Base-by-base conservation (phyloP, 2,888 invertebrate species). In the Deilephila elpenor region DNA sequence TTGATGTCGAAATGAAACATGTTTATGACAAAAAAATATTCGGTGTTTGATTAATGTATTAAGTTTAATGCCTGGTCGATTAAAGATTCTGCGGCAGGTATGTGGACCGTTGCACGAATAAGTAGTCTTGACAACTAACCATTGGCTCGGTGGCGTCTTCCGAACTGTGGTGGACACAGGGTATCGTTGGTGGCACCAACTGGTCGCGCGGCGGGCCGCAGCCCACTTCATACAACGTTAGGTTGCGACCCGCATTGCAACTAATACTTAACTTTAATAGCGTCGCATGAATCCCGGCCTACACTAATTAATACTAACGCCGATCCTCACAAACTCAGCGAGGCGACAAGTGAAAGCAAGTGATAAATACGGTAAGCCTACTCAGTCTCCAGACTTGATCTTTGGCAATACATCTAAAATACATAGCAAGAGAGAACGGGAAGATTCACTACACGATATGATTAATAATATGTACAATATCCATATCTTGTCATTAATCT, bases 361-460 rank as follows among this genome's bases (percentile, higher is more conserved):
- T 62, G 34, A 62, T 8, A 34, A 3, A 62, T 37, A 37, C 14
- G 32, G 7, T 61, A 17, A 60, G 19, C 7, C 19, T 62, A 62
- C 56, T 62, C 37, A 62, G 34, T 34, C 19, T 62, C 56, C 56
- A 62, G n/a, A 34, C 14, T 7, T n/a, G 19, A 37, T 62, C 62
- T 62, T 62, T 62, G 62, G 62, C 34, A 34, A 34, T n/a, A 62
- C 5, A 61, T 34, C 62, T 37, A n/a, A 62, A 37, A 37, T 6
- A 32, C 19, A 32, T 14, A 61, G 3, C 44, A 56, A 34, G 62
- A 62, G 62, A 62, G 37, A n/a, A n/a, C n/a, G 62, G 62, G 62
- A 62, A 62, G 19, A 37, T 62, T 19, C 34, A 32, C 3, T 32
- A 61, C 17, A 34, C 34, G 34, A n/a, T 62, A 62, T 62, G 29